Percentiles rank a stretch among this genome's conserved stretches.
Evolutionary conservation across 2,797 vertebrate species (phyloP).

Genomic region (Aplochiton taeniatus): DNA sequence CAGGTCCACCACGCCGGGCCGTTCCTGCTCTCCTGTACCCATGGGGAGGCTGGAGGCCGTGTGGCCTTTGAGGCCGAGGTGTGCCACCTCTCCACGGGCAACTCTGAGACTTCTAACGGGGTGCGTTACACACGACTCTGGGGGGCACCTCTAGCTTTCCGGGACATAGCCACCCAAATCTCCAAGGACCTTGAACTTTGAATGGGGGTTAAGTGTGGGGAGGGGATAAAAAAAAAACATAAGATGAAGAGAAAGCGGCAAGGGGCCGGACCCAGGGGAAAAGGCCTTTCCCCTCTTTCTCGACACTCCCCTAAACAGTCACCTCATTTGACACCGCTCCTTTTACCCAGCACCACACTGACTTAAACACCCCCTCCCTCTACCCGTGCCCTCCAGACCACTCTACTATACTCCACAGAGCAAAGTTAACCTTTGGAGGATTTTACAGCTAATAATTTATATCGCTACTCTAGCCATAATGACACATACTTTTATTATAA

Average conservation of each 20-base stretch:
- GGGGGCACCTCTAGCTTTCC: slow-evolving; percentile 86
- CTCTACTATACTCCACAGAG: slow-evolving; percentile 54
- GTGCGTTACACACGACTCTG: slow-evolving; percentile 86
- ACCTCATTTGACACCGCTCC: slow-evolving; percentile 33
- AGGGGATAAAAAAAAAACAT: slow-evolving; percentile 13
- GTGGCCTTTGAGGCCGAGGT: slow-evolving; percentile 88
- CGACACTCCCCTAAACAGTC: slow-evolving; percentile 32
- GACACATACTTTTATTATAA: slow-evolving; percentile 69
- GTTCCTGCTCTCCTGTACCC: slow-evolving; percentile 88
- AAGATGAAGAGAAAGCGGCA: slow-evolving; percentile 39
- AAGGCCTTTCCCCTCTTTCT: slow-evolving; percentile 53
- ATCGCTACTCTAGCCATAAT: slow-evolving; percentile 75
- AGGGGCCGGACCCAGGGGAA: slow-evolving; percentile 70
- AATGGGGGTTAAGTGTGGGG: slow-evolving; percentile 48
- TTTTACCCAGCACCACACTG: slow-evolving; percentile 47
- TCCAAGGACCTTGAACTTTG: slow-evolving; percentile 88
- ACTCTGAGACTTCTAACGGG: slow-evolving; percentile 79
- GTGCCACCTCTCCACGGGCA: slow-evolving; percentile 82
- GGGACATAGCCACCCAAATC: slow-evolving; percentile 84
- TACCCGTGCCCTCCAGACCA: slow-evolving; percentile 32
- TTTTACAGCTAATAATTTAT: slow-evolving; percentile 71
- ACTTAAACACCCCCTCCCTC: slow-evolving; percentile 42
- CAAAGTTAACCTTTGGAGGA: slow-evolving; percentile 54
- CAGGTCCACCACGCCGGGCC: slow-evolving; percentile 84
- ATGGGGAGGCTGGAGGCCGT: slow-evolving; percentile 78